These are phyloP conservation scores for Daboia siamensis DNA, from an alignment of 2,113 vertebrate species.

Conservation along the genomic window DNA sequence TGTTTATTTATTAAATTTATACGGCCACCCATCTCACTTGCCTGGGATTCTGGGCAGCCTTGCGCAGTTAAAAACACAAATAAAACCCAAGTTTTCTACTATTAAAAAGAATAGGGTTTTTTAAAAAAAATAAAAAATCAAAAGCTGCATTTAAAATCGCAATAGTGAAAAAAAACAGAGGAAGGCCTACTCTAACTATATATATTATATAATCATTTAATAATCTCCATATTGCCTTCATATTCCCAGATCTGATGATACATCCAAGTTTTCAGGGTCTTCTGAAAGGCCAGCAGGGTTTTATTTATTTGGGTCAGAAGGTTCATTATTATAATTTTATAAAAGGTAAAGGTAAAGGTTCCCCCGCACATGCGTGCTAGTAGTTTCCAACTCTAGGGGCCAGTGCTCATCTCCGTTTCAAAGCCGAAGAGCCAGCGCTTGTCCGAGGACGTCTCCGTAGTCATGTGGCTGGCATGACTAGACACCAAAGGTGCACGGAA, in stretches of 20 bases:
- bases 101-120: background rate
- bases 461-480: too few relatives aligned
- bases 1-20: background rate
- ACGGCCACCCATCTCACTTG: background rate
- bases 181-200: background rate
- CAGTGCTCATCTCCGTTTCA: too few relatives aligned
- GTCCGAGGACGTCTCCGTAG: too few relatives aligned
- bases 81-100: background rate
- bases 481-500: too few relatives aligned
- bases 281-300: background rate
- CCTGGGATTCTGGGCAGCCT: background rate
- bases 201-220: background rate
- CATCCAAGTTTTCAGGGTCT: background rate
- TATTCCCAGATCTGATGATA: background rate
- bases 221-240: background rate
- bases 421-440: too few relatives aligned
- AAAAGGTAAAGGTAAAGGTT: too few relatives aligned
- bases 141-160: background rate
- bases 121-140: background rate
- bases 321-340: background rate
- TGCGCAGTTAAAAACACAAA: background rate
- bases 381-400: too few relatives aligned
- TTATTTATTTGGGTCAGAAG: background rate
- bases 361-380: too few relatives aligned
- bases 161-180: background rate